These are phyloP conservation scores for Helicoverpa zea DNA, from an alignment of 1,140 invertebrate genomes.

Conservation along the genomic window DNA sequence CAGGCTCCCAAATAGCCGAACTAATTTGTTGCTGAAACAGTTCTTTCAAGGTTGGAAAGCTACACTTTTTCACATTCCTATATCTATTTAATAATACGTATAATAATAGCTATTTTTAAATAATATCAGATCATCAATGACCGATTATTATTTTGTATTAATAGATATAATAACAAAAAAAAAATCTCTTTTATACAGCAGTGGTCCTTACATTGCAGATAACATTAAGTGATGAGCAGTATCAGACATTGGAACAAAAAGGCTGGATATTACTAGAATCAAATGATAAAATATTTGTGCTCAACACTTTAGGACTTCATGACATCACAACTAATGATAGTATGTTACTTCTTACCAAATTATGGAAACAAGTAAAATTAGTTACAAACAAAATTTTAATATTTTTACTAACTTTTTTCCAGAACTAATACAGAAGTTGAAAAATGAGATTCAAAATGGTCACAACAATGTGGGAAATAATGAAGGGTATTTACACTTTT, in stretches of 20 bases:
- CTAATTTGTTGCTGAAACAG: too few species aligned
- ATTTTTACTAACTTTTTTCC: constrained; percentile 51
- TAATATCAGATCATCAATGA: too few species aligned
- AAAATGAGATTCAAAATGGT: constrained; percentile 55
- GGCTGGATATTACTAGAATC: constrained; percentile 79
- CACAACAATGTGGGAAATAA: neutral
- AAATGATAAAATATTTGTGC: constrained; percentile 77
- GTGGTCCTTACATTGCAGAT: too few species aligned
- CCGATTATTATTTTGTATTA: too few species aligned
- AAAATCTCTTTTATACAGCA: too few species aligned
- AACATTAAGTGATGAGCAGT: constrained; percentile 78
- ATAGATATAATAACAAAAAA: too few species aligned
- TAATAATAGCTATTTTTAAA: too few species aligned
- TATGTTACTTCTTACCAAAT: constrained; percentile 54
- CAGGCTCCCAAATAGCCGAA: too few species aligned
- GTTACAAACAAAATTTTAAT: neutral
- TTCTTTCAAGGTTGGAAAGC: too few species aligned
- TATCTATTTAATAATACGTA: too few species aligned
- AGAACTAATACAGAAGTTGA: constrained; percentile 75
- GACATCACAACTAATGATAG: constrained; percentile 76
- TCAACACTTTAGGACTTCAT: constrained; percentile 75
- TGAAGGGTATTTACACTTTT: constrained; percentile 8
- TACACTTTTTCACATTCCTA: too few species aligned
- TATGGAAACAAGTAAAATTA: neutral
- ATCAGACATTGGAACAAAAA: constrained; percentile 73